These are phyloP conservation scores for Tapirus indicus DNA, from an alignment of 2,797 vertebrate genomes.

Conservation along the genomic window DNA sequence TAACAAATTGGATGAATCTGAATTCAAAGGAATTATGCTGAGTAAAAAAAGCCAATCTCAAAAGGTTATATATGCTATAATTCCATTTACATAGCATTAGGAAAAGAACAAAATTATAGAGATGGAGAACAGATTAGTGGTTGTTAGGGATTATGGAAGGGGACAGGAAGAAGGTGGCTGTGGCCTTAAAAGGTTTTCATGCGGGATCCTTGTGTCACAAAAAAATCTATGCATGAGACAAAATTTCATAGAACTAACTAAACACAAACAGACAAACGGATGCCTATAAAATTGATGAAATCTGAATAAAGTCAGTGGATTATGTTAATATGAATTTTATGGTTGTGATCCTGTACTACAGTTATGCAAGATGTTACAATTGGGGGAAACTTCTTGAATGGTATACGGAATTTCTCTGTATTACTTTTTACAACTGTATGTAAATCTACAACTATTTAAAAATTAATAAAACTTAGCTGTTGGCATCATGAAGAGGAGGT, in stretches of 20 bases:
- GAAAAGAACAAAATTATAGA: neutral
- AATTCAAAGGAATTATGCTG: neutral
- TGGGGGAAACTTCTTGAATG: neutral
- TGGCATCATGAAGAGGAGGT: neutral
- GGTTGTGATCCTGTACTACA: neutral
- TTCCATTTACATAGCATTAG: neutral
- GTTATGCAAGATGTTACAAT: neutral
- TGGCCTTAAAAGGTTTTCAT: neutral
- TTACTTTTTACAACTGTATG: neutral
- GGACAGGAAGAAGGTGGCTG: fast-evolving
- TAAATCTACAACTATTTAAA: constrained; percentile 13
- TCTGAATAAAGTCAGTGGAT: neutral
- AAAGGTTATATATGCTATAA: neutral
- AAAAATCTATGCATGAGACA: neutral
- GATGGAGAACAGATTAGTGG: neutral
- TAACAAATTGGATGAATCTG: neutral
- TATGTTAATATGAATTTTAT: neutral
- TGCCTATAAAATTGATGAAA: neutral
- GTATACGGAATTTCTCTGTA: neutral
- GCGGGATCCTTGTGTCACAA: neutral
- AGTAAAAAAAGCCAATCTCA: neutral
- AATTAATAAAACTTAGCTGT: neutral
- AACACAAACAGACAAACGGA: neutral
- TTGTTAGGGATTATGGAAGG: neutral
- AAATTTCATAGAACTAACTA: neutral